Conservation (phyloP, 2,113 vertebrate species). For the Chinchilla lanigera region DNA sequence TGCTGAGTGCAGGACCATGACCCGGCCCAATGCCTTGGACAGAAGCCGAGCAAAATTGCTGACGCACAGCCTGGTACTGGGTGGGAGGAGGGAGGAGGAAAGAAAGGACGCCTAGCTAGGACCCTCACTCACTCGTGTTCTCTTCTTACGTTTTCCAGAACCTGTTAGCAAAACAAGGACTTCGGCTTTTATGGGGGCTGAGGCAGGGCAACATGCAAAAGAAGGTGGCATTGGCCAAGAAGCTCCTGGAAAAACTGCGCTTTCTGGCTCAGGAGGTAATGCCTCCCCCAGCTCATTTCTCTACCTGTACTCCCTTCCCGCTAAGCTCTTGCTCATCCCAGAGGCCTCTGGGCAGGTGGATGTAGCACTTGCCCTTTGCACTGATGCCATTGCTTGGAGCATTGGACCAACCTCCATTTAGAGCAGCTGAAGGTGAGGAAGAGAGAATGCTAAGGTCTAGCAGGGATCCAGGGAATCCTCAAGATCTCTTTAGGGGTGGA, state of each 20-base stretch:
- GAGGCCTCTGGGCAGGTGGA: neutral
- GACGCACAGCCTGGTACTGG: conserved; percentile 89
- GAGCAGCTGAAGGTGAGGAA: neutral
- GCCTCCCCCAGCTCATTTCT: fast-evolving
- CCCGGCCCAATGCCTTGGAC: conserved; percentile 92
- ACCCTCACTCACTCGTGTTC: neutral
- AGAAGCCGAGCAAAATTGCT: conserved; percentile 89
- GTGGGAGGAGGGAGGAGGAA: neutral
- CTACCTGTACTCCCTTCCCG: neutral
- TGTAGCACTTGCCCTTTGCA: neutral
- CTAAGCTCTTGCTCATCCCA: neutral
- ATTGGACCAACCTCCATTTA: neutral
- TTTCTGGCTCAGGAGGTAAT: conserved; percentile 92
- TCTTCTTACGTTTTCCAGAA: conserved; percentile 53
- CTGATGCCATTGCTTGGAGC: neutral
- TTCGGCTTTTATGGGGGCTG: conserved; percentile 83
- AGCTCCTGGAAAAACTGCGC: conserved; percentile 88
- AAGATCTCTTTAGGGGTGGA: neutral
- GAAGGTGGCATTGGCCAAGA: conserved; percentile 87
- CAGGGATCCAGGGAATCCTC: neutral
- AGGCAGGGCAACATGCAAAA: conserved; percentile 87
- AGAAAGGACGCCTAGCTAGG: neutral
- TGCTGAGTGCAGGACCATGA: conserved; percentile 88
- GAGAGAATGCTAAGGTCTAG: neutral
- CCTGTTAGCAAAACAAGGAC: conserved; percentile 89